Evolutionary conservation across 2,888 invertebrate species (phyloP).

Genomic region (Leucozona laternaria): DNA sequence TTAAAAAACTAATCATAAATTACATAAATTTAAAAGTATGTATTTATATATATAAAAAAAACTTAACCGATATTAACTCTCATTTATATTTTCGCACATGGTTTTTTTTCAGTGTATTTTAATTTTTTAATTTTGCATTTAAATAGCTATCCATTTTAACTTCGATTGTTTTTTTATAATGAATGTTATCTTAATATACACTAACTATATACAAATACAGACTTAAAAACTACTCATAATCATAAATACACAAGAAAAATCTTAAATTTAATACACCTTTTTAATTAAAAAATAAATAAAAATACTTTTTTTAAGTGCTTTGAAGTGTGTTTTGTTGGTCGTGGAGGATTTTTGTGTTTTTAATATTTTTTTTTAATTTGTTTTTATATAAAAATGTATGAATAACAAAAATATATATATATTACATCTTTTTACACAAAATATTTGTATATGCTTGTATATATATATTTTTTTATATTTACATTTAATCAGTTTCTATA

Average conservation of each 20-base stretch:
- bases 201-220: constrained; percentile 52
- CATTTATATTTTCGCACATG: constrained; percentile 46
- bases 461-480: constrained; percentile 49
- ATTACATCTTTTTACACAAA: constrained; percentile 41
- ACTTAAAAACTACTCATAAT: constrained; percentile 42
- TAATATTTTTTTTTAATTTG: constrained; percentile 5
- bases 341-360: constrained; percentile 29
- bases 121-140: constrained; percentile 6
- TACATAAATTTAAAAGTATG: constrained; percentile 67
- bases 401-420: constrained; percentile 58
- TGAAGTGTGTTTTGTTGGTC: constrained; percentile 52
- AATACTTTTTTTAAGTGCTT: constrained; percentile 33
- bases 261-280: constrained; percentile 28
- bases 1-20: constrained; percentile 75
- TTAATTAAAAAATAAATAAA: constrained; percentile 18
- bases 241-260: constrained; percentile 50
- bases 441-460: constrained; percentile 12
- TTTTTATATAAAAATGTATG: constrained; percentile 56
- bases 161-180: constrained; percentile 11
- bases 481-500: constrained; percentile 36
- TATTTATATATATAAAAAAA: constrained; percentile 46
- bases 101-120: constrained; percentile 7
- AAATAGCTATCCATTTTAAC: constrained; percentile 26
- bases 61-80: constrained; percentile 60
- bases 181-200: constrained; percentile 54